These are phyloP conservation scores for Scaptomyza polygonia DNA, from an alignment of 2,888 invertebrate genomes.

Conservation along the genomic window DNA sequence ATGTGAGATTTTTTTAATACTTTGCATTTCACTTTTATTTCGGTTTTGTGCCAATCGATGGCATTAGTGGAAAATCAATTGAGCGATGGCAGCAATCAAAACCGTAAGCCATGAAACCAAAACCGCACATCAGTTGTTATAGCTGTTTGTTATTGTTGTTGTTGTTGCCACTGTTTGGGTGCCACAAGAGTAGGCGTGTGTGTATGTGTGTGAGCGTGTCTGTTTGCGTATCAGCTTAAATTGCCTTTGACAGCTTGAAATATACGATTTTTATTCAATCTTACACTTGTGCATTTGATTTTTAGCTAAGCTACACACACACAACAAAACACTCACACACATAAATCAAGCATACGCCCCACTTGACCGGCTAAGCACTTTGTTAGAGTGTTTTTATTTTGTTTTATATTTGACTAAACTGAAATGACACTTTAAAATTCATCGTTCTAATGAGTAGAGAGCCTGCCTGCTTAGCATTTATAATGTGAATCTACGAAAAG, in stretches of 20 bases:
- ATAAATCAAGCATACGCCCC: slow-evolving; percentile 34
- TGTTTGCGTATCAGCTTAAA: slow-evolving; percentile 63
- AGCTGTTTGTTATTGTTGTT: slow-evolving; percentile 21
- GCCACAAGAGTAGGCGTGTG: slow-evolving; percentile 11
- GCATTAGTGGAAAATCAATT: slow-evolving; percentile 79
- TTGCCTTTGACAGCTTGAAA: slow-evolving; percentile 70
- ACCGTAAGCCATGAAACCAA: slow-evolving; percentile 77
- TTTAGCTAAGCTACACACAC: slow-evolving; percentile 26
- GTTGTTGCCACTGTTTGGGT: slow-evolving; percentile 14
- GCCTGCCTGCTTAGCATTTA: slow-evolving; percentile 34
- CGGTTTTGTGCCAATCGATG: slow-evolving; percentile 65
- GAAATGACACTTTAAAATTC: slow-evolving; percentile 16
- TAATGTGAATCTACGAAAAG: slow-evolving; percentile 30
- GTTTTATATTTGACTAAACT: slow-evolving; percentile 27
- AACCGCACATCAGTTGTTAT: slow-evolving; percentile 69
- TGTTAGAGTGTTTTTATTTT: slow-evolving; percentile 31
- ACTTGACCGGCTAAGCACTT: slow-evolving; percentile 34
- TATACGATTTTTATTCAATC: slow-evolving; percentile 70
- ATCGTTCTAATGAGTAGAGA: slow-evolving; percentile 15
- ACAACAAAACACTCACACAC: slow-evolving; percentile 1
- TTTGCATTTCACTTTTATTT: slow-evolving; percentile 73
- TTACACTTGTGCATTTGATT: slow-evolving; percentile 49
- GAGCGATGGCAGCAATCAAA: slow-evolving; percentile 79
- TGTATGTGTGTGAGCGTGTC: slow-evolving; percentile 24
- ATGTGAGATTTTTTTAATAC: slow-evolving; percentile 47